Evolutionary conservation across 2,797 vertebrate species (phyloP).

Genomic region (Intellagama lesueurii): DNA sequence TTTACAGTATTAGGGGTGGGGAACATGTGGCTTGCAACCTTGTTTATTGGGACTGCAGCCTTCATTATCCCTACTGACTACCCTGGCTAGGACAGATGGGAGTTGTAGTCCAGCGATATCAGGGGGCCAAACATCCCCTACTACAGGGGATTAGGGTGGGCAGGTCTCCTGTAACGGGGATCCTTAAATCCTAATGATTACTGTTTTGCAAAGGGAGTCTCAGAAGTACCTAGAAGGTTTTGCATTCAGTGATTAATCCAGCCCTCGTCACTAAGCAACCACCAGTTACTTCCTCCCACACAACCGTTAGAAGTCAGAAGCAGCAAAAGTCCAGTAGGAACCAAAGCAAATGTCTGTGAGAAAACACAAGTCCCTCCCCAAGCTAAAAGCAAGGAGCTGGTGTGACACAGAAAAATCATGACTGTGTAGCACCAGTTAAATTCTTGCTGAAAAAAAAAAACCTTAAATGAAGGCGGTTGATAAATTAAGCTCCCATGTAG

Average conservation of each 20-base stretch:
- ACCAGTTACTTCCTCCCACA: conserved; percentile 14
- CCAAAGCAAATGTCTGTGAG: not conserved
- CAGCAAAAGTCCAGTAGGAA: not conserved
- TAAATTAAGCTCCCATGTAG: not conserved
- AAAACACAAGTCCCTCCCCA: not conserved
- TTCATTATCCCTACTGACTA: not conserved
- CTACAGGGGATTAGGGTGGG: not conserved
- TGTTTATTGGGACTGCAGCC: not conserved
- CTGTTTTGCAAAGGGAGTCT: not conserved
- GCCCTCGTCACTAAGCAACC: not conserved
- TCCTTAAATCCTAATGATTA: not conserved
- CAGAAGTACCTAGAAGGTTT: not conserved
- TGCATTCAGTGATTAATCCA: not conserved
- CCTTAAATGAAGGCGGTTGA: not conserved
- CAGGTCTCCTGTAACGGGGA: not conserved
- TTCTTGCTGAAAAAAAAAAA: not conserved
- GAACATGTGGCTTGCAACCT: not conserved
- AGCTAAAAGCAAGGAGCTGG: not conserved
- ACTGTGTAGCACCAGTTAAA: not conserved
- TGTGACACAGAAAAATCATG: not conserved
- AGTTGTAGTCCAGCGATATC: not conserved
- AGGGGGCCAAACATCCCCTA: not conserved
- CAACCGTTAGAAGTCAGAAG: not conserved
- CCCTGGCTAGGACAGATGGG: not conserved
- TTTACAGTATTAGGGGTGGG: not conserved